These are phyloP conservation scores for Neoascia interrupta DNA, from an alignment of 2,888 invertebrate genomes.

Conservation along the genomic window DNA sequence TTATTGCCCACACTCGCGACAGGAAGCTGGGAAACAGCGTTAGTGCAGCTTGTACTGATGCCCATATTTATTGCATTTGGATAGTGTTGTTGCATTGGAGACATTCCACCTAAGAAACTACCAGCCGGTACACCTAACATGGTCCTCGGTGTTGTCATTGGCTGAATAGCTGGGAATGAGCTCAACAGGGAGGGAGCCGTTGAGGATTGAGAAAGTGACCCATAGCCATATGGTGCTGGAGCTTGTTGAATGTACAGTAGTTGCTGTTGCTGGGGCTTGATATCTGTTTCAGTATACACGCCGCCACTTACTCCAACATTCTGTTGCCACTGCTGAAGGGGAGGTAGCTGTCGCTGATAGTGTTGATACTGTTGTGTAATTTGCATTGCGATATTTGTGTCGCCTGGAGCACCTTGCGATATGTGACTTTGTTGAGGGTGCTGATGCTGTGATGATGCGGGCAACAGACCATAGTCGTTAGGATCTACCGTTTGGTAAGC, in stretches of 20 bases:
- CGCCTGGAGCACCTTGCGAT: conserved; percentile 6
- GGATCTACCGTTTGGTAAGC: conserved; percentile 45
- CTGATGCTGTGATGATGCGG: conserved; percentile 47
- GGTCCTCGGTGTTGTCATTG: conserved; percentile 3
- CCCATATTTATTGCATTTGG: conserved; percentile 28
- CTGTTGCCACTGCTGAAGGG: conserved; percentile 23
- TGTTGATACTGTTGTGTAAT: conserved; percentile 63
- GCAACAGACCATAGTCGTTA: conserved; percentile 30
- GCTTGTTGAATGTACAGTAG: conserved; percentile 38
- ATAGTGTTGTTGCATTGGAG: conserved; percentile 46
- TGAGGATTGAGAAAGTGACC: conserved; percentile 7
- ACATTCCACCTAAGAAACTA: conserved; percentile 35
- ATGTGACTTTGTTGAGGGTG: too few relatives aligned
- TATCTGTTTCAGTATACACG: conserved; percentile 9
- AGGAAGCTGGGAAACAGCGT: conserved; percentile 25
- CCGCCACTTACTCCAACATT: not conserved
- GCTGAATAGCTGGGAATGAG: conserved; percentile 19
- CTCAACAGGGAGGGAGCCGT: conserved; percentile 27
- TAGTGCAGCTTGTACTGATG: conserved; percentile 36
- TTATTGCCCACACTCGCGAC: conserved; percentile 31
- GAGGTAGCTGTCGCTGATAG: conserved; percentile 46
- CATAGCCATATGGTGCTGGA: conserved; percentile 10
- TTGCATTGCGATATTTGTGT: conserved; percentile 54
- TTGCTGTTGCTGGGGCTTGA: conserved; percentile 27
- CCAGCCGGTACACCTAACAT: conserved; percentile 31